Base-by-base conservation (phyloP, 2,888 invertebrate genomes). In the Papilio protenor region DNA sequence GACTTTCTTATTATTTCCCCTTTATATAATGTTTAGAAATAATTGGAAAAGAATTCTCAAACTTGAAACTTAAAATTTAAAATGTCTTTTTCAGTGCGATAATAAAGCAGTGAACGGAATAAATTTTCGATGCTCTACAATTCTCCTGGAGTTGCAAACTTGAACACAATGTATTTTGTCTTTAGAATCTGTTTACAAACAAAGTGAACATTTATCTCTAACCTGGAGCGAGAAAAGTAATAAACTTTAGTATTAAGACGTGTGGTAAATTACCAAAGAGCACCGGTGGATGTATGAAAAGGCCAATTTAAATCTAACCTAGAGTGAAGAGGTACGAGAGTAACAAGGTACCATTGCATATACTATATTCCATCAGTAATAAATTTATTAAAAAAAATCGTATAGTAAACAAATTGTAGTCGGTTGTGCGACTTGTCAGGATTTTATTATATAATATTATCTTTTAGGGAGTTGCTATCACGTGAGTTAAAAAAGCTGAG, bases 111-210 rank as follows among this genome's bases (percentile, higher is more conserved):
- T 33, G 10, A 18, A 33, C 6, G 3, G 23, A 27, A 14, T 61
- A 33, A 64, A 33, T 64, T 18, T 64, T 18, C 6, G 33, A 33
- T 5, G 16, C 8, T 3, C 23, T 8, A 27, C 23, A 11, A 6
- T 64, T 64, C 33, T 64, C 33, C 8, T 33, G 16, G 64, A 64
- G 33, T 64, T 64, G 11, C 33, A 33, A 33, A 1, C 33, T 12
- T 18, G 33, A 64, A 64, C 64, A 23, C 27, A 64, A 64, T 33
- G 33, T 64, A 14, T 64, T 64, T 33, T 27, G 64, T 64, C 33
- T 64, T 27, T 8, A 64, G 64, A 64, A 64, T 64, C 64, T 64
- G 33, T 64, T 64, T 64, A 64, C 64, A 64, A 64, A 33, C 64
- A 64, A 64, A 16, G 18, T 64, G 16, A 16, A 64, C 64, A 64